phyloP scores from a whole-genome alignment of 2,797 vertebrate species.

The Masticophis lateralis region DNA sequence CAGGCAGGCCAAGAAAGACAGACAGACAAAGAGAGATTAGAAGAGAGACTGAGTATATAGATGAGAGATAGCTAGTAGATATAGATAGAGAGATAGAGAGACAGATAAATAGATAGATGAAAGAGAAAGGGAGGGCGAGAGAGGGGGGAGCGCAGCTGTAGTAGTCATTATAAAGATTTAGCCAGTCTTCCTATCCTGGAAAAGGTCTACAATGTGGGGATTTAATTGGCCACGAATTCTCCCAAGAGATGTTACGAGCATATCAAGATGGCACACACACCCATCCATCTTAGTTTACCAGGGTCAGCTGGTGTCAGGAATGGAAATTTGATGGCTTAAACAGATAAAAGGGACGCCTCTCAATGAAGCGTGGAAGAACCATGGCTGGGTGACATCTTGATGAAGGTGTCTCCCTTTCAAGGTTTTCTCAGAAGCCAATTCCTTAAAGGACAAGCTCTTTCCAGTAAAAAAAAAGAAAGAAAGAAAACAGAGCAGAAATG shows the following conservation, averaged over 20 bases:
- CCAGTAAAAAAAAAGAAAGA: conserved; percentile 54
- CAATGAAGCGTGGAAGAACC: conserved; percentile 58
- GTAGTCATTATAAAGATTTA: conserved; percentile 73
- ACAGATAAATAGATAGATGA: background rate
- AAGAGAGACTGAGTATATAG: too few species aligned
- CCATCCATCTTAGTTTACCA: conserved; percentile 67
- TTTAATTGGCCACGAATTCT: conserved; percentile 69
- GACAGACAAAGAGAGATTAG: too few species aligned
- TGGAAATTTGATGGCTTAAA: conserved; percentile 50
- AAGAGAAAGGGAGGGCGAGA: rapidly evolving
- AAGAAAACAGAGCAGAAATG: conserved; percentile 34
- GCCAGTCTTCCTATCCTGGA: conserved; percentile 68
- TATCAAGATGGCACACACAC: conserved; percentile 71
- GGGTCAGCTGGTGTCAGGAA: conserved; percentile 53
- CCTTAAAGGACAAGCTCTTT: conserved; percentile 63
- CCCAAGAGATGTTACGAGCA: conserved; percentile 68
- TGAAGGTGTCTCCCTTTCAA: conserved; percentile 44
- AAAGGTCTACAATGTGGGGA: conserved; percentile 65
- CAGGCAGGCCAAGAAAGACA: too few species aligned
- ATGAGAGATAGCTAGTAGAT: too few species aligned
- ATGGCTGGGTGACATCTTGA: conserved; percentile 61
- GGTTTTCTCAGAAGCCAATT: conserved; percentile 53
- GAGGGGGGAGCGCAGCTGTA: conserved; percentile 63
- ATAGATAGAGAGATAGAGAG: background rate
- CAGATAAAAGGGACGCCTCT: conserved; percentile 56